A percentile compares a stretch with the other conserved stretches of the same genome.
Conservation (phyloP, 2,797 vertebrate species). For the Telmatherina bonti region DNA sequence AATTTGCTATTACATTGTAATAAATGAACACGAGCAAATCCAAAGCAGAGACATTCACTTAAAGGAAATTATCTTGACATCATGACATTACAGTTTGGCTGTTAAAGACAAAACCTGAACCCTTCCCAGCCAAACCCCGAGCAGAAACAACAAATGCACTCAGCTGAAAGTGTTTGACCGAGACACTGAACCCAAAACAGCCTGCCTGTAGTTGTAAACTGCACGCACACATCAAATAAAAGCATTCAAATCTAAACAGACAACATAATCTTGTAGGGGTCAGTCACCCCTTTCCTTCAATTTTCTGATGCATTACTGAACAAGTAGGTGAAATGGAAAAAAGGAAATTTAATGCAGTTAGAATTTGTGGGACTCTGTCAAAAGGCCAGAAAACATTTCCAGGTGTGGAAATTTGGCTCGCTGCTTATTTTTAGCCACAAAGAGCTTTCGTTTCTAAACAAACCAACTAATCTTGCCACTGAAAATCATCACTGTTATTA, state of each 20-base stretch:
- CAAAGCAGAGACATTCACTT: conserved; percentile 17
- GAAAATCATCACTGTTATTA: not conserved
- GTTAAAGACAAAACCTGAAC: not conserved
- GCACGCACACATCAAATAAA: conserved; percentile 18
- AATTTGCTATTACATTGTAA: too few species aligned
- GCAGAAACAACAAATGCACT: not conserved
- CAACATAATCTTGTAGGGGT: conserved; percentile 4
- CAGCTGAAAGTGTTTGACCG: not conserved
- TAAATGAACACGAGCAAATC: conserved; percentile 2
- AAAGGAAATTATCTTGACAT: not conserved
- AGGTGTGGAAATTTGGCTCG: conserved; percentile 2
- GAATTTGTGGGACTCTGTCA: conserved; percentile 4
- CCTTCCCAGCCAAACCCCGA: not conserved
- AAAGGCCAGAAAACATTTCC: not conserved
- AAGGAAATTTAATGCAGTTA: not conserved
- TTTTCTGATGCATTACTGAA: conserved; percentile 16
- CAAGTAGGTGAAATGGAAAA: not conserved
- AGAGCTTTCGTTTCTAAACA: conserved; percentile 2
- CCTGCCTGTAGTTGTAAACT: conserved; percentile 3
- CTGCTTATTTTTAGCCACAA: not conserved
- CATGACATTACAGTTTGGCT: not conserved
- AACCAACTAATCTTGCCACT: conserved; percentile 12
- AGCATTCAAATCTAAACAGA: conserved; percentile 10
- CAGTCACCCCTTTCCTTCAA: not conserved
- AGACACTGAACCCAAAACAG: not conserved